Evolutionary conservation across 2,888 invertebrate species (phyloP).

Genomic region (Limnephilus rhombicus): DNA sequence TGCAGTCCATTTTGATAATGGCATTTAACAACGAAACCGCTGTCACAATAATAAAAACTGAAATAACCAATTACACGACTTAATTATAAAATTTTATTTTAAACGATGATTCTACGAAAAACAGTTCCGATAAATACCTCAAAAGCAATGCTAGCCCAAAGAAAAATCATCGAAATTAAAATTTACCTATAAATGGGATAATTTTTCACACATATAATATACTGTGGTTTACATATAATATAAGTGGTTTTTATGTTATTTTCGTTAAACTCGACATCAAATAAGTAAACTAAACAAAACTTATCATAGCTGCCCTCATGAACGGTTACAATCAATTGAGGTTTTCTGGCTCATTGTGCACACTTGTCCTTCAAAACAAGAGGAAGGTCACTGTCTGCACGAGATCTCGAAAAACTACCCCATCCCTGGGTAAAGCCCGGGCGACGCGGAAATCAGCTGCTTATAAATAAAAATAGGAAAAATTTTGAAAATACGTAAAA

Average conservation of each 20-base stretch:
- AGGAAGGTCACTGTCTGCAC: too few relatives aligned
- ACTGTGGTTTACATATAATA: neutral
- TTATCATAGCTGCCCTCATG: neutral
- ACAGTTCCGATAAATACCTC: too few relatives aligned
- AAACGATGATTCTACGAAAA: too few relatives aligned
- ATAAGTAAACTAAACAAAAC: neutral
- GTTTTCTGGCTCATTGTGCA: neutral
- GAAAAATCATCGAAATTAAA: neutral
- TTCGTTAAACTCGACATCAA: neutral
- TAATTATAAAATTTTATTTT: too few relatives aligned
- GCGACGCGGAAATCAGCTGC: too few relatives aligned
- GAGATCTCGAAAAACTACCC: too few relatives aligned
- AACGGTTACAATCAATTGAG: neutral
- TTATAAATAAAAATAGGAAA: neutral
- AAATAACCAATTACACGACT: too few relatives aligned
- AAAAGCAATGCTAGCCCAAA: neutral
- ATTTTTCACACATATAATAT: neutral
- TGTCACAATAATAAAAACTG: too few relatives aligned
- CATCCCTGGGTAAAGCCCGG: too few relatives aligned
- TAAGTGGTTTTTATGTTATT: too few relatives aligned
- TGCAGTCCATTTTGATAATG: neutral
- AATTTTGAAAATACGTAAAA: neutral
- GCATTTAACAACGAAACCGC: too few relatives aligned
- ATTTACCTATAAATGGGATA: neutral
- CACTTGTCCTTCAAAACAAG: too few relatives aligned